Percentiles rank a stretch among this genome's conserved stretches.
Evolutionary conservation across 2,888 invertebrate genomes (phyloP).

Genomic region (Schizaphis graminum): DNA sequence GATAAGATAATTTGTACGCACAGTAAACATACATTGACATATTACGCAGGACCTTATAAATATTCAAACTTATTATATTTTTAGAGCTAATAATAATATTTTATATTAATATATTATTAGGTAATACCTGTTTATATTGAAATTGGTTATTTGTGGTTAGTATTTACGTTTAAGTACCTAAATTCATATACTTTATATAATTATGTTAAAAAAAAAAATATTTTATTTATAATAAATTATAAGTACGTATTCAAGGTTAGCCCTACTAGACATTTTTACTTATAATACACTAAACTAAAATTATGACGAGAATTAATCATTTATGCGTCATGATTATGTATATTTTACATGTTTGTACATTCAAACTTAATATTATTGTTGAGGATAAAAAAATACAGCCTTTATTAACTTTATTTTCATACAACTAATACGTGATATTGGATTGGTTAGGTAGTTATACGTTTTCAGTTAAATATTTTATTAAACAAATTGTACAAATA

Average conservation of each 20-base stretch:
- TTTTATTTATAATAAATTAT: not conserved
- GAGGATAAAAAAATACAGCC: not conserved
- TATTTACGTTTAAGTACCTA: not conserved
- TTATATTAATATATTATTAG: not conserved
- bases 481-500: not conserved
- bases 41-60: not conserved
- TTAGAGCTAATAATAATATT: not conserved
- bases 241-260: not conserved
- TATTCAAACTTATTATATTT: slow-evolving; percentile 1
- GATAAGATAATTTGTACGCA: slow-evolving; percentile 19
- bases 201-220: not conserved
- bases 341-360: not conserved
- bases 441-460: not conserved
- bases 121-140: not conserved
- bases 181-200: not conserved
- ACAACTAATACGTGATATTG: not conserved
- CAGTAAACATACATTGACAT: not conserved
- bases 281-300: not conserved
- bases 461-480: not conserved
- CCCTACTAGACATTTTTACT: not conserved
- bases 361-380: not conserved
- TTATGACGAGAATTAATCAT: not conserved
- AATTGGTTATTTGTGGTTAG: not conserved
- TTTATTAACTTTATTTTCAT: not conserved
- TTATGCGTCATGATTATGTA: not conserved